phyloP scores from a whole-genome alignment of 2,888 invertebrate genomes.

The Protodeltote pygarga region DNA sequence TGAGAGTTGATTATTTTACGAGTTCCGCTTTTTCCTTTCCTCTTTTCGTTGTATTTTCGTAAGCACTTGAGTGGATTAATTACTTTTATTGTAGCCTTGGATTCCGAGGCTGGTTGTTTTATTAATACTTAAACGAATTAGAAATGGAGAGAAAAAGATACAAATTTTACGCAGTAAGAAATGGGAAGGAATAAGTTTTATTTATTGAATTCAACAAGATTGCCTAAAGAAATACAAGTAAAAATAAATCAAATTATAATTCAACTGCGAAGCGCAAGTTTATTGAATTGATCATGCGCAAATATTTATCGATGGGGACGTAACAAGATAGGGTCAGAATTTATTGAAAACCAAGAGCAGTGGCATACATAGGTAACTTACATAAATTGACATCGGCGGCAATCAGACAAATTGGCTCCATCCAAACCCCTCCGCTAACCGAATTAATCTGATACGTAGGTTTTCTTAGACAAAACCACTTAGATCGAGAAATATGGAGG shows the following conservation, averaged over 20 bases:
- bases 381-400: constrained; percentile 82
- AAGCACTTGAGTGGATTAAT: constrained; percentile 44
- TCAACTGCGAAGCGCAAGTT: constrained; percentile 72
- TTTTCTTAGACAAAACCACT: constrained; percentile 83
- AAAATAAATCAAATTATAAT: constrained; percentile 57
- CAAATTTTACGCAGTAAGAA: constrained; percentile 11
- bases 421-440: constrained; percentile 78
- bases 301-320: constrained; percentile 85
- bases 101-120: constrained; percentile 19
- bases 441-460: constrained; percentile 84
- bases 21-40: constrained; percentile 49
- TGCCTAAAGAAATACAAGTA: constrained; percentile 29
- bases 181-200: constrained; percentile 4
- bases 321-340: constrained; percentile 82
- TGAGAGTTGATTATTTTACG: constrained; percentile 58
- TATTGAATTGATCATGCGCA: constrained; percentile 85
- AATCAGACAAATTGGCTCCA: constrained; percentile 87
- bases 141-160: constrained; percentile 11
- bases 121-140: constrained; percentile 40
- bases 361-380: constrained; percentile 76
- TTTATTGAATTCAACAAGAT: constrained; percentile 23
- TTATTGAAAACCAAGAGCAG: constrained; percentile 80
- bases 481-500: constrained; percentile 68
- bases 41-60: constrained; percentile 37
- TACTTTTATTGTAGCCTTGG: constrained; percentile 38